Conservation (phyloP, 2,888 invertebrate species). For the Sminthurides aquaticus region DNA sequence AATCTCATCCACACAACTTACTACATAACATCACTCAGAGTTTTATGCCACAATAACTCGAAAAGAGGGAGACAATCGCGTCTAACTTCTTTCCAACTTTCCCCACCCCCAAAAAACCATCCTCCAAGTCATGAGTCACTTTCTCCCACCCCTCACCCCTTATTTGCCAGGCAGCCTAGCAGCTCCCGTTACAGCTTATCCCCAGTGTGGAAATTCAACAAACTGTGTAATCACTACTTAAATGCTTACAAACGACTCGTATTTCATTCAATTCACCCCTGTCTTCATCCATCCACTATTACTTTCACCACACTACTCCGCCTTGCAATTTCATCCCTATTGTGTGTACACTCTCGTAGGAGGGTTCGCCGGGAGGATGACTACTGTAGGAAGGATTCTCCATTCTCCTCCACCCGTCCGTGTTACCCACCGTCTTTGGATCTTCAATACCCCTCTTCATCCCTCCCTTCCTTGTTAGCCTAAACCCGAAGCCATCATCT, state of each 20-base stretch:
- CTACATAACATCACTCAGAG: background rate
- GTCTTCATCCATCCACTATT: background rate
- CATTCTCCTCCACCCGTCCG: background rate
- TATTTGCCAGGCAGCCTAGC: background rate
- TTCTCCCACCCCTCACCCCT: background rate
- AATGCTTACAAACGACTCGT: constrained; percentile 3
- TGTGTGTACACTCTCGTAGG: background rate
- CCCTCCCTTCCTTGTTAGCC: background rate
- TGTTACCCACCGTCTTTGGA: background rate
- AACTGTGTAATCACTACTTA: constrained; percentile 17
- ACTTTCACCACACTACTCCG: background rate
- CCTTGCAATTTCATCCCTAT: background rate
- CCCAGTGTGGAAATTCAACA: background rate
- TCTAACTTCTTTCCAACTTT: too few species aligned
- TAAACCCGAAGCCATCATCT: background rate
- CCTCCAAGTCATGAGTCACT: background rate
- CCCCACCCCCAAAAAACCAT: background rate
- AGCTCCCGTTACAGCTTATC: background rate
- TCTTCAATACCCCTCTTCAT: background rate
- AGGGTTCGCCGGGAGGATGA: background rate
- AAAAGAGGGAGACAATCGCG: background rate
- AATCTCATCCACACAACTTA: background rate
- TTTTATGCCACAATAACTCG: background rate
- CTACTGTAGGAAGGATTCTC: background rate
- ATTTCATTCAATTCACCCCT: background rate